Percentiles rank a stretch among this genome's conserved stretches.
phyloP scores from a whole-genome alignment of 30 jellyfish, hydroid and myxozoan species.

The Aurelia sp. region DNA sequence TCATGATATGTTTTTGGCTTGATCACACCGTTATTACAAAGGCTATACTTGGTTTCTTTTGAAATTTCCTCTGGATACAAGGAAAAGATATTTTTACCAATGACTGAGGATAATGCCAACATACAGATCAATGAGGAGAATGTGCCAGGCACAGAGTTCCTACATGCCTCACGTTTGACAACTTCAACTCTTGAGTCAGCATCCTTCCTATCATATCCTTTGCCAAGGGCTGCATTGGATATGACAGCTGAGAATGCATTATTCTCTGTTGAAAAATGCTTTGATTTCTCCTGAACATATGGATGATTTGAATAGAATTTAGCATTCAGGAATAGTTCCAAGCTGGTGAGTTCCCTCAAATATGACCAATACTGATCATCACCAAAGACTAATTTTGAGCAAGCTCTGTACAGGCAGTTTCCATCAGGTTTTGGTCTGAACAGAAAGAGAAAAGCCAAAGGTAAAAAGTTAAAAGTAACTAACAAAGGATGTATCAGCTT shows the following conservation, averaged over 20 bases:
- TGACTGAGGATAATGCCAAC: slow-evolving; percentile 17
- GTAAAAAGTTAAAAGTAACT: neutral
- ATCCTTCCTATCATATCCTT: slow-evolving; percentile 14
- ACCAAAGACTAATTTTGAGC: neutral
- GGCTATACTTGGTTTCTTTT: neutral
- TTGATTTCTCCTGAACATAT: slow-evolving; percentile 11
- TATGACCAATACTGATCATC: neutral
- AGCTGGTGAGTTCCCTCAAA: slow-evolving; percentile 7
- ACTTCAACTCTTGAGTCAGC: neutral
- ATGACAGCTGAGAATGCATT: neutral
- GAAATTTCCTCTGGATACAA: neutral
- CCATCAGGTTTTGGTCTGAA: neutral
- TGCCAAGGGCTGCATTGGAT: slow-evolving; percentile 11
- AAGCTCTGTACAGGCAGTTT: neutral
- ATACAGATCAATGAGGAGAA: neutral
- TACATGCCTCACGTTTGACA: slow-evolving; percentile 7
- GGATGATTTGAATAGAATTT: slow-evolving; percentile 6
- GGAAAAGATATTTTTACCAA: neutral
- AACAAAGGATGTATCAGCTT: no score
- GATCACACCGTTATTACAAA: neutral
- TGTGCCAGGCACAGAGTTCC: slow-evolving; percentile 17
- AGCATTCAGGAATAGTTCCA: slow-evolving; percentile 10
- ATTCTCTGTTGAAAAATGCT: neutral
- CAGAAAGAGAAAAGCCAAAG: neutral
- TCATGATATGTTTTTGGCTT: neutral